Percentiles rank a stretch among this genome's conserved stretches.
These are phyloP conservation scores for Eupithecia exiguata DNA, from an alignment of 2,888 invertebrate genomes.

Conservation along the genomic window DNA sequence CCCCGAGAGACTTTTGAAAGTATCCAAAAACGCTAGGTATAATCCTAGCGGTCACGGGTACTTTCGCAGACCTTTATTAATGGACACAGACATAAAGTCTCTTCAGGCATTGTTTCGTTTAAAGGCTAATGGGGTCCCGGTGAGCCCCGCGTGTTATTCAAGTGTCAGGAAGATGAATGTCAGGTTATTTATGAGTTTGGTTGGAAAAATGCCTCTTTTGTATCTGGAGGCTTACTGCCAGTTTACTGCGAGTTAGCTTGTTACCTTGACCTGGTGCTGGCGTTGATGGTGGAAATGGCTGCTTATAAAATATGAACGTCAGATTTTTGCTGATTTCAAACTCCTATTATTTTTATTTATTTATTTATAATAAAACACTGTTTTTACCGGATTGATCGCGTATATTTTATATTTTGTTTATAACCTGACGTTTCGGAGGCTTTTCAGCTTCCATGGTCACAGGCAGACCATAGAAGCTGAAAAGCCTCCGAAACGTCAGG, in stretches of 20 bases:
- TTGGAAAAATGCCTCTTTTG: conserved; percentile 62
- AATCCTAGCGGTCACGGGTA: conserved; percentile 37
- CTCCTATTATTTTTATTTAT: not conserved
- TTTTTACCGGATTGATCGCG: too few species aligned
- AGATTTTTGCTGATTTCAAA: not conserved
- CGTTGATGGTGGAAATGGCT: not conserved
- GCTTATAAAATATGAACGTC: not conserved
- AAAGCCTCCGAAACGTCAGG: too few species aligned
- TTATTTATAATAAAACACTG: too few species aligned
- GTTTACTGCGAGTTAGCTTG: not conserved
- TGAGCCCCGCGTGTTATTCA: conserved; percentile 71
- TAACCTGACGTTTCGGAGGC: too few species aligned
- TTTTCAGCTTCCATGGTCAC: too few species aligned
- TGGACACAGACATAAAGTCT: conserved; percentile 63
- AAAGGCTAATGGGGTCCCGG: conserved; percentile 76
- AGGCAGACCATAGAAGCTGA: too few species aligned
- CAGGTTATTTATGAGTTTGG: conserved; percentile 73
- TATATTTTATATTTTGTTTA: too few species aligned
- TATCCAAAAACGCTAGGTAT: not conserved
- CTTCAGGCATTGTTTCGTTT: conserved; percentile 70
- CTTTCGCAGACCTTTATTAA: conserved; percentile 62
- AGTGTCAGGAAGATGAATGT: conserved; percentile 80
- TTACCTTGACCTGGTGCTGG: not conserved
- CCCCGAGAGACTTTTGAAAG: not conserved
- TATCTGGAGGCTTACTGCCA: conserved; percentile 43